Base-by-base conservation (phyloP, 2,888 invertebrate species). In the Calameuta pallipes region DNA sequence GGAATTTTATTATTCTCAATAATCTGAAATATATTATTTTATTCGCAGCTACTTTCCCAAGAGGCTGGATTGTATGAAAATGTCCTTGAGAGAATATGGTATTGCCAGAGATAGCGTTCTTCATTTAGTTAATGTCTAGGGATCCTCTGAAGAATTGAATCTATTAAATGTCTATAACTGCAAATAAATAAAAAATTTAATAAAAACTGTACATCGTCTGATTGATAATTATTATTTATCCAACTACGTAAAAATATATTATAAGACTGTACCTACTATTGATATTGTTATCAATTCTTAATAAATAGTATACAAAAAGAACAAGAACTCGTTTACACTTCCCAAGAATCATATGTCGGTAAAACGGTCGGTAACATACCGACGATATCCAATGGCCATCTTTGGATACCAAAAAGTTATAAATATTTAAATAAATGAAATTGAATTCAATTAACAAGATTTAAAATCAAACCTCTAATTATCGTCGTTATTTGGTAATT, bases 61-160 rank as follows among this genome's bases (percentile, higher is more conserved):
- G 37, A 83, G 86, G 79, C 81, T 90, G 31, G 88, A 89, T 56
- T 84, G 86, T 75, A 77, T 85, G 36, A 83, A 81, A 31, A 77
- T 83, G 1, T 85, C 87, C 9, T 80, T 90, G 68, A 86, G 83
- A 37, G 86, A 88, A 74, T 87, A 85, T 56, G 90, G 90, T 11
- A 89, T 90, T 41, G 85, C 83, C 6, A 84, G 85, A n/a, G 89
- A 90, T 76, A 88, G 89, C 77, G 90, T 90, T 30, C 86, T 90
- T 69, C 88, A 90, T 84, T 83, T 90, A 12, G 88, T 90, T 1
- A 88, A 86, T 69, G 86, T 87, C 74, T 89, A 78, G 87, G 74
- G 71, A 15, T 30, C 3, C 23, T 11, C 31, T 9, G 30, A 37
- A 70, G 31, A 12, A 36, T 30, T 23, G 35, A 33, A 56, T 56